Evolutionary conservation across 1,140 invertebrate genomes (phyloP).

Genomic region (Papilio xuthus): DNA sequence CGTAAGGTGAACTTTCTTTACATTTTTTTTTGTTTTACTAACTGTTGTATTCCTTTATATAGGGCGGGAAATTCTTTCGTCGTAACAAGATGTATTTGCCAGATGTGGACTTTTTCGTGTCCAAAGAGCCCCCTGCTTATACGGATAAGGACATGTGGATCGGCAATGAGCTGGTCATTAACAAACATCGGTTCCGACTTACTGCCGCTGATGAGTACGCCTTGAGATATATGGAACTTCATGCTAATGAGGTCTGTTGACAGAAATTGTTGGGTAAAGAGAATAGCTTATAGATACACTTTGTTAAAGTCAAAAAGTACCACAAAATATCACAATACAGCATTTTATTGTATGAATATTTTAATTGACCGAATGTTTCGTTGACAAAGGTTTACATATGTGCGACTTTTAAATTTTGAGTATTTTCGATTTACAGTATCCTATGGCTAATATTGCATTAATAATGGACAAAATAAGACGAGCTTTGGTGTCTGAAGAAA

Average conservation of each 20-base stretch:
- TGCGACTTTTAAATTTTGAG: conserved; percentile 12
- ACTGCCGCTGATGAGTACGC: conserved; percentile 93
- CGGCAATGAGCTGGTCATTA: conserved; percentile 88
- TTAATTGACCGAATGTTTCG: too few relatives aligned
- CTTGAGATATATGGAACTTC: conserved; percentile 92
- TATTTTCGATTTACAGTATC: conserved; percentile 82
- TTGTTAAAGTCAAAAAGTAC: not conserved
- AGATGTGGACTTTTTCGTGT: conserved; percentile 85
- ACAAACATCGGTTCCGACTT: conserved; percentile 89
- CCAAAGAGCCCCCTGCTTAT: conserved; percentile 87
- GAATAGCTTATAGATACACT: too few relatives aligned
- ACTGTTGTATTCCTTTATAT: not conserved
- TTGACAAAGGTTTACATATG: too few relatives aligned
- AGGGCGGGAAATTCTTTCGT: conserved; percentile 87
- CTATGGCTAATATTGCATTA: conserved; percentile 85
- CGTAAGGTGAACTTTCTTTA: not conserved
- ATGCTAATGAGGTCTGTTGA: conserved; percentile 85
- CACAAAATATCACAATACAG: not conserved
- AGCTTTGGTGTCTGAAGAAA: conserved; percentile 79
- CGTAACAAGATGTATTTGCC: conserved; percentile 87
- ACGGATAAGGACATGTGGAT: conserved; percentile 90
- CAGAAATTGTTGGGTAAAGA: too few relatives aligned
- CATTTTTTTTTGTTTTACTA: not conserved
- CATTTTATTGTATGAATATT: too few relatives aligned
- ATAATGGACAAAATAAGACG: conserved; percentile 87